These are phyloP conservation scores for Hippolais icterina DNA, from an alignment of 2,113 vertebrate genomes.

Conservation along the genomic window DNA sequence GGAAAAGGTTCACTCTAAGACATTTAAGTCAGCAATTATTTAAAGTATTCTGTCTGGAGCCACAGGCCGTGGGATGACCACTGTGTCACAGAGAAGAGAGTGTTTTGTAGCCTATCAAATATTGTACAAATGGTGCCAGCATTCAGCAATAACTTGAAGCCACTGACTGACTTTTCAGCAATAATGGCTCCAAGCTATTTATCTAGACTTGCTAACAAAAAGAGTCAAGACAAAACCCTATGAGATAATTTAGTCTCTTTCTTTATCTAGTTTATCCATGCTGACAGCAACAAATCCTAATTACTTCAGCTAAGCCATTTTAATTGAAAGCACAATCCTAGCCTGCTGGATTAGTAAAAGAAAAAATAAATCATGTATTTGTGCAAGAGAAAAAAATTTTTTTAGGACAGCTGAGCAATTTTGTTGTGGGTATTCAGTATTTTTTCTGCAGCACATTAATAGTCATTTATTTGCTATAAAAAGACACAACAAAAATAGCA, in stretches of 20 bases:
- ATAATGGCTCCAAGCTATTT: not conserved
- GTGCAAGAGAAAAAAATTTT: not conserved
- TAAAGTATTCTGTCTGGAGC: not conserved
- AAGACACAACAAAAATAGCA: not conserved
- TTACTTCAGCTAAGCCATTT: constrained; percentile 24
- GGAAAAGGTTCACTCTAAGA: not conserved
- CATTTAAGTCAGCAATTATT: not conserved
- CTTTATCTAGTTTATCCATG: constrained; percentile 16
- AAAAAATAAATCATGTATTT: not conserved
- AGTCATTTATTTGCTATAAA: not conserved
- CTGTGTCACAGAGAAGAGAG: not conserved
- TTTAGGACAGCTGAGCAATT: not conserved
- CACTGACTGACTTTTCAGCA: not conserved
- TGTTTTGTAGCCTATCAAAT: not conserved
- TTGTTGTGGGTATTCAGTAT: not conserved
- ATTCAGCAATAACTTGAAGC: not conserved
- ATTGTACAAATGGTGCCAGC: not conserved
- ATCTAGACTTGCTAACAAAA: not conserved
- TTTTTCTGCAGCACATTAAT: not conserved
- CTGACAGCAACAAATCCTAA: constrained; percentile 21
- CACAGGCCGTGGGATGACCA: not conserved
- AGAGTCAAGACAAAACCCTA: not conserved
- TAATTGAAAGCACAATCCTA: constrained; percentile 8
- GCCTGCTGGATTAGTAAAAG: not conserved
- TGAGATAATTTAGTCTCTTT: not conserved